phyloP scores from a whole-genome alignment of 2,797 vertebrate genomes.

The Nannoperca obscura region DNA sequence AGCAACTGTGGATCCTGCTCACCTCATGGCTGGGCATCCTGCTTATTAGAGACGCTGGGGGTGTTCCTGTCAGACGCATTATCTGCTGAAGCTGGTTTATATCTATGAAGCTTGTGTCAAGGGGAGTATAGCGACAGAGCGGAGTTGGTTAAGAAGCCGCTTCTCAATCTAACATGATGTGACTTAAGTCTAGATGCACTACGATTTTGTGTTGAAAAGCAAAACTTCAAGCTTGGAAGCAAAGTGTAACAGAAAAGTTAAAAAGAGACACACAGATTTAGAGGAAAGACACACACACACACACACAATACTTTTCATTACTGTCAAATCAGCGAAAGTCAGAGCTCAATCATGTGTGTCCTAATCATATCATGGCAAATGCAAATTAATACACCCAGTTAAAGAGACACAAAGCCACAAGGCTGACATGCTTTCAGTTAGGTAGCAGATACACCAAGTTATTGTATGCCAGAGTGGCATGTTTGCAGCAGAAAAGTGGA shows the following conservation, averaged over 20 bases:
- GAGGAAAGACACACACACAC: slow-evolving; percentile 29
- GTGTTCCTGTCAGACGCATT: slow-evolving; percentile 99
- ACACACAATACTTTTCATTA: slow-evolving; percentile 22
- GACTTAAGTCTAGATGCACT: slow-evolving; percentile 1
- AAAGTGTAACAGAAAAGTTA: slow-evolving; percentile 31
- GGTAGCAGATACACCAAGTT: slow-evolving; percentile 49
- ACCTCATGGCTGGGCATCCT: slow-evolving; percentile 99
- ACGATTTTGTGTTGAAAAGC: slow-evolving; percentile 53
- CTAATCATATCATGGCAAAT: slow-evolving; percentile 31
- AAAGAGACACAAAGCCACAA: slow-evolving; percentile 45
- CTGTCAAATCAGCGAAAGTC: slow-evolving; percentile 42
- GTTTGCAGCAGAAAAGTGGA: slow-evolving; percentile 37
- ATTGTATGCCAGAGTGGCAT: slow-evolving; percentile 58
- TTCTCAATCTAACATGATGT: slow-evolving; percentile 54
- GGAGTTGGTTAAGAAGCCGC: slow-evolving; percentile 79
- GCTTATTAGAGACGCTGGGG: slow-evolving; percentile 98
- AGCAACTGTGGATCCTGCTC: slow-evolving; percentile 80
- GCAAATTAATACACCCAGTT: slow-evolving; percentile 25
- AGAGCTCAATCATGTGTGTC: slow-evolving; percentile 39
- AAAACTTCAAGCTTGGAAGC: slow-evolving; percentile 46
- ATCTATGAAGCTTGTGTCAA: slow-evolving; percentile 96
- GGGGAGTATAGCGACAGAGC: slow-evolving; percentile 92
- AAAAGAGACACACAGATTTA: slow-evolving; percentile 16
- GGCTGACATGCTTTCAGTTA: slow-evolving; percentile 70
- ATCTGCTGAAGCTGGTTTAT: slow-evolving; percentile 99